Evolutionary conservation across 2,888 invertebrate species (phyloP), one percentile per base, ranked within the genome.

Genomic region (Idaea aversata): DNA sequence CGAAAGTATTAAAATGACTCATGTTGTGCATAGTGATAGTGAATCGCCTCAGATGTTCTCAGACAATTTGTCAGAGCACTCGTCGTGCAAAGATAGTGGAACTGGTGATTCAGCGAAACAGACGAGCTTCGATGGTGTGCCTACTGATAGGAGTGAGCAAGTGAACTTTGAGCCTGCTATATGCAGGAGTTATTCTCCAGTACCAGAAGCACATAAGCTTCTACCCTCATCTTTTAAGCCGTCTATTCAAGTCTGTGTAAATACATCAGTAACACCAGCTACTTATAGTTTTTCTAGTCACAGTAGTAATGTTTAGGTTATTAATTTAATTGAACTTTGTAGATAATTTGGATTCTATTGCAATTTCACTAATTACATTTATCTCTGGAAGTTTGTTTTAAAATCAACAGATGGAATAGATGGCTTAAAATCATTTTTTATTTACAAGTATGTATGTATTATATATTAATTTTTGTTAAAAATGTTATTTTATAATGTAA

Each of bases 41-140:
- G 91, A 93, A 72, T 87, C 91, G 15, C 90, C 93, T 59, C 91
- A 91, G 77, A 84, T 92, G 80, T 93, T 92, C 77, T 87, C 95
- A 67, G 96, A 96, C 86, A 95, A 95, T 84, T 91, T 95, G 80
- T 96, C 96, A 5, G 96, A 96, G 81, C 95, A 95, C 84, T 95
- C 95, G 15, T 95, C 95, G 7, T 96, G 96, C 78, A 96, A 96
- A 87, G 97, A 97, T 82, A 96, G 96, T 87, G 96, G 96, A 61
- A 96, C 96, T 64, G 96, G 96, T 64, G 96, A 96, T 84, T 96
- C 96, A 63, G 96, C 96, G 35, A 96, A 96, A 89, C 94, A 95
- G 74, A 95, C 96, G 72, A 96, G 94, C 78, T 94, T 95, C 85
- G 95, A 95, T 79, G 89, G 94, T 71, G 88, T 91, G 74, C 93